Evolutionary conservation across 1,140 invertebrate genomes (phyloP), one percentile per base, ranked within the genome.

Genomic region (Arion vulgaris): DNA sequence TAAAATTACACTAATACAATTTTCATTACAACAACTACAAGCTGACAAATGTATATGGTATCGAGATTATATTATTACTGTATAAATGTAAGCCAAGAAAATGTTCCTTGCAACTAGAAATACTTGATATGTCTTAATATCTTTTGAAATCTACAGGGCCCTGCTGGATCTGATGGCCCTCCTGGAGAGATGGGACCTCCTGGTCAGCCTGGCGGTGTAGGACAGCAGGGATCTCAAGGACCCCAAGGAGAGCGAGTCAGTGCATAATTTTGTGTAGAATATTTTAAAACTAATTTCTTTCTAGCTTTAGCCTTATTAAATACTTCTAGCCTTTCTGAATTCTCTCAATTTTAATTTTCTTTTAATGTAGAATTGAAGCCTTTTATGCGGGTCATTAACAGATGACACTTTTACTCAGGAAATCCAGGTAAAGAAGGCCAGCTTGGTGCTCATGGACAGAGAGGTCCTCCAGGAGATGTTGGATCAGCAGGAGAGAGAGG

Each of bases 121-220:
- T 15, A 45, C 15, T 45, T 7, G 41, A 45, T 45, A 45, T 45
- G 5, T 7, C 41, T 7, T n/a, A 23, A n/a, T 57, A 57, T 23
- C 26, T 19, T 2, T n/a, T 15, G 17, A 57, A n/a, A 57, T 57
- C 28, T 41, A 26, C 57, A 90, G 88, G 89, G 89, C 28, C 86
- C 89, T 0, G 73, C 81, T 23, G 90, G 91, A 19, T 85, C 88
- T 74, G 87, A 91, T 80, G 91, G 91, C 39, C 76, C 84, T 26
- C 78, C 86, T 28, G 91, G 91, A 77, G 88, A 91, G 69, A 88
- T 86, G 83, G 90, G 90, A 66, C 84, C 88, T 17, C 85, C 88
- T 13, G 90, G 90, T 62, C 86, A 85, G 41, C 80, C 84, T 4
- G 90, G 90, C 53, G 83, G 83, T 9, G 86, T 87, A 19, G 91